These are phyloP conservation scores for Morpho helenor DNA, from an alignment of 2,888 invertebrate species.

Conservation along the genomic window DNA sequence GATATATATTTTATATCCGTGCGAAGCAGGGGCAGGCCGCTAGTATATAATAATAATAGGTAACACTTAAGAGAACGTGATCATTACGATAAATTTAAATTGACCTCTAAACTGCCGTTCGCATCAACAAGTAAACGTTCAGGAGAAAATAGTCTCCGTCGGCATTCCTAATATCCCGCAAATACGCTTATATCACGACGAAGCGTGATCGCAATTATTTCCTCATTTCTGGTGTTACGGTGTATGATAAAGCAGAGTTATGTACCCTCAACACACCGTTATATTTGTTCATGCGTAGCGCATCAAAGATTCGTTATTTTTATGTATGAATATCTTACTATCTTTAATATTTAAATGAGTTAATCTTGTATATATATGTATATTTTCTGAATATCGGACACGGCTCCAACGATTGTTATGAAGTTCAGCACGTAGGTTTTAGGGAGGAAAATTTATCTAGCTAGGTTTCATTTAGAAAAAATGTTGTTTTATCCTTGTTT, in stretches of 20 bases:
- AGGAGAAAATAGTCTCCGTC: conserved; percentile 8
- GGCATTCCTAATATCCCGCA: conserved; percentile 13
- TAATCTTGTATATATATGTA: too few relatives aligned
- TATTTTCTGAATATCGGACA: too few relatives aligned
- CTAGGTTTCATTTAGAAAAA: too few relatives aligned
- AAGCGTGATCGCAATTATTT: conserved; percentile 43
- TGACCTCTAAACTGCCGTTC: background rate
- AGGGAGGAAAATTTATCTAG: too few relatives aligned
- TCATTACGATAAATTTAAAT: background rate
- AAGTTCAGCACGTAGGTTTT: too few relatives aligned
- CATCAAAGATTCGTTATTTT: background rate
- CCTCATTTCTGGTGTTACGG: conserved; percentile 52
- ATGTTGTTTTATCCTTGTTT: too few relatives aligned
- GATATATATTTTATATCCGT: too few relatives aligned
- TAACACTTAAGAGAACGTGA: background rate
- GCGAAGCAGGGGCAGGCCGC: too few relatives aligned
- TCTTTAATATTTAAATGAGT: too few relatives aligned
- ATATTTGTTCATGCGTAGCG: conserved; percentile 41
- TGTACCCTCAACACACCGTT: conserved; percentile 45
- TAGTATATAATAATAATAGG: too few relatives aligned
- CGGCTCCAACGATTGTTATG: too few relatives aligned
- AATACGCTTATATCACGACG: conserved; percentile 31
- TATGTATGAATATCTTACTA: too few relatives aligned
- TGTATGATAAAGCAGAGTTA: conserved; percentile 30
- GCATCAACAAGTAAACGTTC: background rate